Percentiles rank a stretch among this genome's conserved stretches.
Evolutionary conservation across 1,140 invertebrate species (phyloP).

Genomic region (Neodiprion pinetum): DNA sequence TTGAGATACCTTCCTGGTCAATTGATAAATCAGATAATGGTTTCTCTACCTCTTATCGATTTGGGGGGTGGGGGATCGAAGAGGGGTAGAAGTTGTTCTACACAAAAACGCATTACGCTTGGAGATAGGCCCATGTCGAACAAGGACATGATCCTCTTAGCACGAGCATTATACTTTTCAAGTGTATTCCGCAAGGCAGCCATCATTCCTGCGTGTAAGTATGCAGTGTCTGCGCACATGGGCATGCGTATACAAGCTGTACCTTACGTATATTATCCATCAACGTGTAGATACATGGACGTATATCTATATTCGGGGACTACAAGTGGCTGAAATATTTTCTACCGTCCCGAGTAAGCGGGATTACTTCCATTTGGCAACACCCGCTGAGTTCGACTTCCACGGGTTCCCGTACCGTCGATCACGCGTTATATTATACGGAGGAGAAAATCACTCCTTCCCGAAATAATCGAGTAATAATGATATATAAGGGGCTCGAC

Average conservation of each 20-base stretch:
- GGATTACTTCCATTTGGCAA: conserved; percentile 1
- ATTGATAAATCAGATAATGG: background rate
- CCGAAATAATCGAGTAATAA: background rate
- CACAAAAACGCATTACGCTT: background rate
- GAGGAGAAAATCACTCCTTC: background rate
- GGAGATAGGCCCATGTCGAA: background rate
- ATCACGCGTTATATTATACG: background rate
- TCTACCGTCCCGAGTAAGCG: background rate
- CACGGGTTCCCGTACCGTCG: background rate
- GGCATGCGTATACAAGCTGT: background rate
- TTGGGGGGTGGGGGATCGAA: background rate
- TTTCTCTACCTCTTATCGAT: background rate
- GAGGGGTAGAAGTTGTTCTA: background rate
- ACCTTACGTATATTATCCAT: background rate
- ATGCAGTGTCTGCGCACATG: too few species aligned
- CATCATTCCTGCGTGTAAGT: too few species aligned
- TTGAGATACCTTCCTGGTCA: background rate
- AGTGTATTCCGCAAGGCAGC: background rate
- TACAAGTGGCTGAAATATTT: conserved; percentile 4
- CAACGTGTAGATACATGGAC: background rate
- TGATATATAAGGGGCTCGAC: too few species aligned
- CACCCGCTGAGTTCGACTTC: background rate
- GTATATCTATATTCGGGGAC: background rate
- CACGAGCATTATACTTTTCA: background rate
- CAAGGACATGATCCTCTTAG: background rate